These are phyloP conservation scores for Caenorhabditis sulstoni DNA, from an alignment of 2,888 invertebrate species.

Conservation along the genomic window DNA sequence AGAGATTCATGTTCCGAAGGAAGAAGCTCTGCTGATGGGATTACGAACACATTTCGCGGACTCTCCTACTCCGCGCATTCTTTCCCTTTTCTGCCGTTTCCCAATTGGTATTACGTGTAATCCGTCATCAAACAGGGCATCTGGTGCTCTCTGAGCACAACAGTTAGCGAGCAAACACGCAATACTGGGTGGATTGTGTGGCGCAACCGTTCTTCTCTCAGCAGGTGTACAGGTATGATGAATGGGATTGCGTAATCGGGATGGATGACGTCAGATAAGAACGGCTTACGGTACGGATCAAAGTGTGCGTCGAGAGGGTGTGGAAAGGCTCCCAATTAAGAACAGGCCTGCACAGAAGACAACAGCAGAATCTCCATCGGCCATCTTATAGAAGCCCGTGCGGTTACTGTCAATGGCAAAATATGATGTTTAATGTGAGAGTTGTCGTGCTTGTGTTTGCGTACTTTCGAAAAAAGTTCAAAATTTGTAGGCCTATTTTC, in stretches of 20 bases:
- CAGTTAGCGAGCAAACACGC: conserved; percentile 50
- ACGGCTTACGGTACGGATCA: conserved; percentile 27
- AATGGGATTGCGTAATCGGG: conserved; percentile 8
- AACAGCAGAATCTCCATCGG: too few species aligned
- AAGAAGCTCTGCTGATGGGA: too few species aligned
- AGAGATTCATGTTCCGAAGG: too few species aligned
- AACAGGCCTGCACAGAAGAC: too few species aligned
- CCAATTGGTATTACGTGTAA: conserved; percentile 11
- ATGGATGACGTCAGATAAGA: conserved; percentile 34
- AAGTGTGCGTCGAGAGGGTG: not conserved
- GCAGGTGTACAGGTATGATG: conserved; percentile 30
- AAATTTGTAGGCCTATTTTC: too few species aligned
- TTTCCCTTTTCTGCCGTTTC: not conserved
- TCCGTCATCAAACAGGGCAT: conserved; percentile 48
- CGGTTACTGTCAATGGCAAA: not conserved
- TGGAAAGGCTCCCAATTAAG: too few species aligned
- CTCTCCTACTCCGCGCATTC: too few species aligned
- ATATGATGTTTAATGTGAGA: not conserved
- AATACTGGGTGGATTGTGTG: conserved; percentile 16
- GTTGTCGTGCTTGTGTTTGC: conserved; percentile 3
- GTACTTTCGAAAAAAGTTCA: not conserved
- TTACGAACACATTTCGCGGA: too few species aligned
- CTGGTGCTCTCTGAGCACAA: conserved; percentile 31
- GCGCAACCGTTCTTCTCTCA: conserved; percentile 38
- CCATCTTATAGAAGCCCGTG: too few species aligned